Conservation (phyloP, 2,797 vertebrate genomes). For the Periparus ater region DNA sequence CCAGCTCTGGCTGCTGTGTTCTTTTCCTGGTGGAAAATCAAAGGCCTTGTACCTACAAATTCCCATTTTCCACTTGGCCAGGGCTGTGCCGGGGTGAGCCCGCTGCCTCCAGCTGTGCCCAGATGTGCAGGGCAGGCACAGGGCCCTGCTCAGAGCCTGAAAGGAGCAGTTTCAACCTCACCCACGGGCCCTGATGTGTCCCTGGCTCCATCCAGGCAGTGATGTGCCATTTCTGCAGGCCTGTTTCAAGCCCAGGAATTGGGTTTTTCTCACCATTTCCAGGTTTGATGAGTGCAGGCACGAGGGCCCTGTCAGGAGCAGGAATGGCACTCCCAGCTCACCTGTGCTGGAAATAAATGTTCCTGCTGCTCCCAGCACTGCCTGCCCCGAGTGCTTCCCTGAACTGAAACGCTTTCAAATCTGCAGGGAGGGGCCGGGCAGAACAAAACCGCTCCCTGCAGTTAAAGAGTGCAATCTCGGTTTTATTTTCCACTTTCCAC, state of each 20-base stretch:
- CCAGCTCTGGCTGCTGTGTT: background rate
- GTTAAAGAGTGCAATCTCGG: constrained; percentile 45
- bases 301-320: background rate
- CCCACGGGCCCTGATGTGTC: background rate
- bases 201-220: background rate
- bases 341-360: constrained; percentile 6
- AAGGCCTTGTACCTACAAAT: constrained; percentile 30
- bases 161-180: background rate
- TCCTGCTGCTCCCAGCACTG: constrained; percentile 34
- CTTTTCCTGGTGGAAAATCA: constrained; percentile 16
- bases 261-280: background rate
- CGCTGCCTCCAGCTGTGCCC: background rate
- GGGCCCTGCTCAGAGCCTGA: background rate
- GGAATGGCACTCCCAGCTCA: background rate
- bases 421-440: background rate
- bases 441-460: background rate
- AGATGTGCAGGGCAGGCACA: background rate
- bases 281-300: background rate
- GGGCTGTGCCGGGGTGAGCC: background rate
- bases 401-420: constrained; percentile 15
- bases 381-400: background rate
- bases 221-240: background rate
- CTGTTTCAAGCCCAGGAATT: background rate
- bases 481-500: constrained; percentile 64
- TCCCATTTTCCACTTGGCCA: constrained; percentile 30